Percentiles rank a stretch among this genome's conserved stretches.
These are phyloP conservation scores for Chaenocephalus aceratus DNA, from an alignment of 2,113 vertebrate species.

Conservation along the genomic window DNA sequence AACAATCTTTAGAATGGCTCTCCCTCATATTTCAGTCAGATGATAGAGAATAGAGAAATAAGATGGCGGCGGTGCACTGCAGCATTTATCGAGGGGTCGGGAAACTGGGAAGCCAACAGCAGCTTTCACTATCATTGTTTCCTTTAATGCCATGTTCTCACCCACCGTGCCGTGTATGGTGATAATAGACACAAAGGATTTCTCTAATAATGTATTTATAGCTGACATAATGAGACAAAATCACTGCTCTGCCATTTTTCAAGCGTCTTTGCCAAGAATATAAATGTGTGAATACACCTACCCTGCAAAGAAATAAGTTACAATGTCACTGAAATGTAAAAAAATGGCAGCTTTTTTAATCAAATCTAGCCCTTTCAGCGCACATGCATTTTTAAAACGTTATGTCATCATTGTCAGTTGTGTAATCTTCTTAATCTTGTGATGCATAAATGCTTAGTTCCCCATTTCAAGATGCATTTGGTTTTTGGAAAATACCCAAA, in stretches of 20 bases:
- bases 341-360: neutral
- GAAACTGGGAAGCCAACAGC: constrained; percentile 55
- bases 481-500: neutral
- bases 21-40: constrained; percentile 57
- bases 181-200: neutral
- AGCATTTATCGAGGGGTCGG: constrained; percentile 78
- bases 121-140: constrained; percentile 39
- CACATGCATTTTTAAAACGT: neutral
- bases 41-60: constrained; percentile 82
- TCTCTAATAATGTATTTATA: neutral
- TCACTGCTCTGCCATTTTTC: constrained; percentile 39
- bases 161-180: rapidly evolving
- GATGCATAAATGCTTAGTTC: neutral
- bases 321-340: neutral
- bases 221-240: neutral
- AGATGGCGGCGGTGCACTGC: constrained; percentile 98
- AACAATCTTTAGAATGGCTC: constrained; percentile 6
- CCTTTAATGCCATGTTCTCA: neutral
- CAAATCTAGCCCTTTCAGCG: neutral
- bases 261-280: constrained; percentile 15
- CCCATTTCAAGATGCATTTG: neutral
- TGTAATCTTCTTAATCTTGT: neutral
- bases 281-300: constrained; percentile 24
- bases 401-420: neutral
- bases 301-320: constrained; percentile 8